These are phyloP conservation scores for Brachyrhaphis roseni DNA, from an alignment of 2,797 vertebrate species.

Conservation along the genomic window DNA sequence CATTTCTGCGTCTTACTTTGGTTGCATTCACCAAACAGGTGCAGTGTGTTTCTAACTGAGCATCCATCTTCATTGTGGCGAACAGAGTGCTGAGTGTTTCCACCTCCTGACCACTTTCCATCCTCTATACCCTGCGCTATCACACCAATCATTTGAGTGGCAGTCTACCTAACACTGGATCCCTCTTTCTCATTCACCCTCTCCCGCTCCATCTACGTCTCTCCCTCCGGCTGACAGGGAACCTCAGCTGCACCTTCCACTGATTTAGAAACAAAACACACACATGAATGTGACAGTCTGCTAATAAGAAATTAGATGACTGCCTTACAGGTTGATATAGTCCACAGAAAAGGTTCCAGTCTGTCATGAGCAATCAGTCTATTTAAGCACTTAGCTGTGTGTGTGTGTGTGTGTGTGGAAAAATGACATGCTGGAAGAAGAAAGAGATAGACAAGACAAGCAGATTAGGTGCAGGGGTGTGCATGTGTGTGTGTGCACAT, in stretches of 20 bases:
- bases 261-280: slow-evolving; percentile 33
- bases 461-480: slow-evolving; percentile 22
- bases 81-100: slow-evolving; percentile 18
- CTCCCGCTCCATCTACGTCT: slow-evolving; percentile 21
- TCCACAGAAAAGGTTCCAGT: slow-evolving; percentile 44
- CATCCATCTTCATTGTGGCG: neutral
- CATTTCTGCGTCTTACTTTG: neutral
- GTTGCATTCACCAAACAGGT: neutral
- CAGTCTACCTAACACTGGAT: slow-evolving; percentile 31
- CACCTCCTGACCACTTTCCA: slow-evolving; percentile 21
- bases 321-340: slow-evolving; percentile 47
- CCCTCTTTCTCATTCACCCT: slow-evolving; percentile 27
- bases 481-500: slow-evolving; percentile 25
- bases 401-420: slow-evolving; percentile 9
- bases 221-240: slow-evolving; percentile 22
- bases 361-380: slow-evolving; percentile 52
- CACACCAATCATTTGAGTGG: slow-evolving; percentile 42
- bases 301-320: slow-evolving; percentile 53
- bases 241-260: slow-evolving; percentile 30
- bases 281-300: slow-evolving; percentile 43
- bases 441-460: slow-evolving; percentile 28
- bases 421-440: slow-evolving; percentile 28
- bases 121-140: slow-evolving; percentile 25
- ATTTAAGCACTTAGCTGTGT: slow-evolving; percentile 40
- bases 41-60: neutral